Base-by-base conservation (phyloP, 2,113 vertebrate genomes). In the Cavia aperea region DNA sequence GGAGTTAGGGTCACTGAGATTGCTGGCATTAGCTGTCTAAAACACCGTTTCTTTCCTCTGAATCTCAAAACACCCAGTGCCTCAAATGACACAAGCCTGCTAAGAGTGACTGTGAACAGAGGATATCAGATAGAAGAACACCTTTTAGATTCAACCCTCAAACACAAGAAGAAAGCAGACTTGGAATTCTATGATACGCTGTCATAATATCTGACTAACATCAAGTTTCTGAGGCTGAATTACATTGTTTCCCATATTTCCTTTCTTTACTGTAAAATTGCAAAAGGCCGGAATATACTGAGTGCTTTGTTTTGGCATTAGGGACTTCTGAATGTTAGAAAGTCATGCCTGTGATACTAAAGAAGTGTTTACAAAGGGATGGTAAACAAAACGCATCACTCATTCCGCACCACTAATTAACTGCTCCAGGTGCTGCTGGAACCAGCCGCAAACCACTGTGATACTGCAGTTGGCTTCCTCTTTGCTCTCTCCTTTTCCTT, bases 111-210 rank as follows among this genome's bases (percentile, higher is more conserved):
- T 23, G 21, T 56, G 31, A 94, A 88, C 46, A 92, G 88, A 81
- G 26, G 66, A 91, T 46, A 81, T 87, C 26, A 85, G 49, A 39
- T 5, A 86, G 91, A 94, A 92, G 68, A 93, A 79, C 65, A 31
- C 39, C 63, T 93, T 89, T 54, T 58, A 86, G 54, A 91, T 89
- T 49, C 43, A 79, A 49, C 62, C 81, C 83, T 85, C 86, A 89
- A 51, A 70, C 33, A 51, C 39, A 79, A 29, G 10, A 83, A 91
- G 73, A 88, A 84, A 90, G 49, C 33, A 90, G 23, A 81, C 26
- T 65, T 84, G 31, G 36, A 31, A 88, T 56, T 85, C 58, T 2
- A 63, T 33, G 46, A 58, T 29, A 86, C 14, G 91, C 13, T 29
- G 26, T 26, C 15, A 7, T 90, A 89, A 56, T 51, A 81, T 56